Conservation (phyloP, 2,888 invertebrate genomes). For the Lycocerus yunnanus region DNA sequence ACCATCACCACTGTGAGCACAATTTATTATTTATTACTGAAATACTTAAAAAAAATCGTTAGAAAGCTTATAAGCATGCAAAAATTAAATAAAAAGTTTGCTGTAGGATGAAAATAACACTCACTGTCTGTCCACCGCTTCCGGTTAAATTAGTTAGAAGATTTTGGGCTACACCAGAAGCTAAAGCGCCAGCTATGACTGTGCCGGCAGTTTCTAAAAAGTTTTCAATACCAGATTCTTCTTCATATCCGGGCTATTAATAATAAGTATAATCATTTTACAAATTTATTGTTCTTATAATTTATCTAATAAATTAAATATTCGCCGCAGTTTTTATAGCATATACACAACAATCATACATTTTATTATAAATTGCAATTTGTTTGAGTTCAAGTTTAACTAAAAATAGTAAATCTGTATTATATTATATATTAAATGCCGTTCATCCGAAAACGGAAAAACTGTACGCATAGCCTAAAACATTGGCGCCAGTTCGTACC, state of each 20-base stretch:
- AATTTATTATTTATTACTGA: background rate
- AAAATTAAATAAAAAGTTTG: background rate
- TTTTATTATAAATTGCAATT: background rate
- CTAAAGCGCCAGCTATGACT: slow-evolving; percentile 53
- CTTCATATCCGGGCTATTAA: slow-evolving; percentile 19
- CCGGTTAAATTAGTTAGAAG: slow-evolving; percentile 41
- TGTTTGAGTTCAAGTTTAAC: background rate
- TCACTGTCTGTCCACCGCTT: slow-evolving; percentile 19
- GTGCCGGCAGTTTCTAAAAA: slow-evolving; percentile 53
- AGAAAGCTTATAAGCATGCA: background rate
- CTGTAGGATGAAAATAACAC: background rate
- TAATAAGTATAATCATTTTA: slow-evolving; percentile 2
- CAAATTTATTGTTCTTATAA: background rate
- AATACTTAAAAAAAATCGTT: background rate
- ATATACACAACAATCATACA: background rate
- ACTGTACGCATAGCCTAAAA: too few species aligned
- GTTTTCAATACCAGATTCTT: slow-evolving; percentile 47
- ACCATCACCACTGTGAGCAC: slow-evolving; percentile 1
- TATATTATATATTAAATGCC: too few species aligned
- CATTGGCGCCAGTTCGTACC: too few species aligned
- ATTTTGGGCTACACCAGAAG: slow-evolving; percentile 52
- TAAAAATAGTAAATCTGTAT: background rate
- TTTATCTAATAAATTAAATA: background rate
- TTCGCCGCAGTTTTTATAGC: background rate
- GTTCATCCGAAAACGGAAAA: too few species aligned